A percentile compares a stretch with the other conserved stretches of the same genome.
Conservation (phyloP, 2,888 invertebrate genomes). For the Globia sparganii region DNA sequence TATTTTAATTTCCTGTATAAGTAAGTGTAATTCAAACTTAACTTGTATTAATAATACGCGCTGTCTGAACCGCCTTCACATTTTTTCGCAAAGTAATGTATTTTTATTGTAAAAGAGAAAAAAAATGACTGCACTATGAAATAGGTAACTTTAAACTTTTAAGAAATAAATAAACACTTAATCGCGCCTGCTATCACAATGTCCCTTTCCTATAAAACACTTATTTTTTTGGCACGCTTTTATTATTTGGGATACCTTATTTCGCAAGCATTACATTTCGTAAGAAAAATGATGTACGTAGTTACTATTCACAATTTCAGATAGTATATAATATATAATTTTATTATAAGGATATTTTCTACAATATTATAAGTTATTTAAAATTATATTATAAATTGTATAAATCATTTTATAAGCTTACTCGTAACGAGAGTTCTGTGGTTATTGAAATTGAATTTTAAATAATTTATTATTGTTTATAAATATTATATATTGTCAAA, state of each 20-base stretch:
- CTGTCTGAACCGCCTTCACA: not conserved
- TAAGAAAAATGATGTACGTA: constrained; percentile 45
- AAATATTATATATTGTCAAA: constrained; percentile 7
- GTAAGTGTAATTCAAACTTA: not conserved
- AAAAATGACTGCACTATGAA: not conserved
- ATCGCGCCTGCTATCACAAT: constrained; percentile 41
- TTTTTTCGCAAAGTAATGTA: too few species aligned
- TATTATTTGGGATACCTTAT: constrained; percentile 61
- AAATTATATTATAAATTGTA: not conserved
- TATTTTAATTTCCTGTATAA: not conserved
- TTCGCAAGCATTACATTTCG: constrained; percentile 64
- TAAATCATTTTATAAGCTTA: not conserved
- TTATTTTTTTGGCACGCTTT: constrained; percentile 51
- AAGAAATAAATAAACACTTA: not conserved
- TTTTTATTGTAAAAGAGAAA: not conserved
- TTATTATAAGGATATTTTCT: not conserved
- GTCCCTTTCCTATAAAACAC: constrained; percentile 19
- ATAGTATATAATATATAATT: constrained; percentile 29
- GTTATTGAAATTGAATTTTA: not conserved
- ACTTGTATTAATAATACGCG: too few species aligned
- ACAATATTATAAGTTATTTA: constrained; percentile 15
- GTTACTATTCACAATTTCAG: constrained; percentile 34
- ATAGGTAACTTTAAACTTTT: not conserved
- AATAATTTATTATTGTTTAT: not conserved
- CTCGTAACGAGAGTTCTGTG: not conserved